Evolutionary conservation across 2,888 invertebrate genomes (phyloP).

Genomic region (Heliconius erato): DNA sequence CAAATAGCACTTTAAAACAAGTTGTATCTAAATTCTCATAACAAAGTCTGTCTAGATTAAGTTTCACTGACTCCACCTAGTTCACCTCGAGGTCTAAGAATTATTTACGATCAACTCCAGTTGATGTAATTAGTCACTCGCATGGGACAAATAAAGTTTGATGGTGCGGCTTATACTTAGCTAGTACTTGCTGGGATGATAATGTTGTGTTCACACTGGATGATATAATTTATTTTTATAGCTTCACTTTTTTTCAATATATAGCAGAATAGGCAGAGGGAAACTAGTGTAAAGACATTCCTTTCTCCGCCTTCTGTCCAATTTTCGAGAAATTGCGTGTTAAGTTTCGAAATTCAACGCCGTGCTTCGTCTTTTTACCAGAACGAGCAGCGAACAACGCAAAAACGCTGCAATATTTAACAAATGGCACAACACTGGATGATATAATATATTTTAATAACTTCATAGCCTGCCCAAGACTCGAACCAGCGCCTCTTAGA

Average conservation of each 20-base stretch:
- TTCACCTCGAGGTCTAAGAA: conserved; percentile 27
- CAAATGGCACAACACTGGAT: neutral
- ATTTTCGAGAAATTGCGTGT: too few species aligned
- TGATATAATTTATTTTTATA: neutral
- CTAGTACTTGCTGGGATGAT: neutral
- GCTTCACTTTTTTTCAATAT: too few species aligned
- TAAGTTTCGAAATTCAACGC: too few species aligned
- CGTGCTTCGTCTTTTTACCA: too few species aligned
- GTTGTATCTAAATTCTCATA: conserved; percentile 21
- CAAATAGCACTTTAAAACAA: conserved; percentile 7
- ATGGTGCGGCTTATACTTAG: conserved; percentile 10
- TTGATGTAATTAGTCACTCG: conserved; percentile 42
- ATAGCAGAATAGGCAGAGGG: too few species aligned
- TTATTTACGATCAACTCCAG: conserved; percentile 38
- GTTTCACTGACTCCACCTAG: conserved; percentile 12
- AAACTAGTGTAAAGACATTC: too few species aligned
- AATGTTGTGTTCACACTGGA: neutral
- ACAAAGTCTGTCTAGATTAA: conserved; percentile 29
- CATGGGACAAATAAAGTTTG: conserved; percentile 28
- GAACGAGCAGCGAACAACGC: neutral
- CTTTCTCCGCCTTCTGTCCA: too few species aligned
- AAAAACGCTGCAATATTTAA: neutral
- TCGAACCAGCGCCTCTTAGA: too few species aligned
- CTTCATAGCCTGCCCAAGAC: too few species aligned
- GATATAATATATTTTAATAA: neutral